Conservation (phyloP, 2,797 vertebrate species). For the Hyperoplus immaculatus region DNA sequence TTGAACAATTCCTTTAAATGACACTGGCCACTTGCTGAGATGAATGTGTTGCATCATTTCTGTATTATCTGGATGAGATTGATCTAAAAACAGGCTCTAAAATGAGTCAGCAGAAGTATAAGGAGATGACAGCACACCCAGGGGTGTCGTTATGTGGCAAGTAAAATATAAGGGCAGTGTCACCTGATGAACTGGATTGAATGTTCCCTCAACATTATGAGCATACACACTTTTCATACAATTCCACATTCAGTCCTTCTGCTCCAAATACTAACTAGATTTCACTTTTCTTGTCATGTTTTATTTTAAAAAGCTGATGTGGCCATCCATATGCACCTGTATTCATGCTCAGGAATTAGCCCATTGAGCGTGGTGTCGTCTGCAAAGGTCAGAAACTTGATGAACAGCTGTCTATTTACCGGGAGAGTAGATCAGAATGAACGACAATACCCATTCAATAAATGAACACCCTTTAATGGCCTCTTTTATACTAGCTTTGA, state of each 20-base stretch:
- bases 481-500: too few relatives aligned
- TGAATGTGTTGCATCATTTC: slow-evolving; percentile 62
- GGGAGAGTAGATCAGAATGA: too few relatives aligned
- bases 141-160: neutral
- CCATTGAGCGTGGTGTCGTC: neutral
- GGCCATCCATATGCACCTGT: neutral
- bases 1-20: slow-evolving; percentile 41
- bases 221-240: neutral
- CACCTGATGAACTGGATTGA: neutral
- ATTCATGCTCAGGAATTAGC: too few relatives aligned
- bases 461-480: too few relatives aligned
- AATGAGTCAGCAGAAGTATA: slow-evolving; percentile 18
- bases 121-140: slow-evolving; percentile 18
- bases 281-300: neutral
- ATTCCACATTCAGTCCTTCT: neutral
- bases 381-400: neutral
- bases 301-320: neutral
- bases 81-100: slow-evolving; percentile 26
- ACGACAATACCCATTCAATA: too few relatives aligned
- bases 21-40: slow-evolving; percentile 63
- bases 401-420: neutral
- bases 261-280: neutral
- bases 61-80: slow-evolving; percentile 63
- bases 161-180: neutral
- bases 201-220: neutral